Conservation (phyloP, 2,113 vertebrate genomes). For the Eulemur rufifrons region DNA sequence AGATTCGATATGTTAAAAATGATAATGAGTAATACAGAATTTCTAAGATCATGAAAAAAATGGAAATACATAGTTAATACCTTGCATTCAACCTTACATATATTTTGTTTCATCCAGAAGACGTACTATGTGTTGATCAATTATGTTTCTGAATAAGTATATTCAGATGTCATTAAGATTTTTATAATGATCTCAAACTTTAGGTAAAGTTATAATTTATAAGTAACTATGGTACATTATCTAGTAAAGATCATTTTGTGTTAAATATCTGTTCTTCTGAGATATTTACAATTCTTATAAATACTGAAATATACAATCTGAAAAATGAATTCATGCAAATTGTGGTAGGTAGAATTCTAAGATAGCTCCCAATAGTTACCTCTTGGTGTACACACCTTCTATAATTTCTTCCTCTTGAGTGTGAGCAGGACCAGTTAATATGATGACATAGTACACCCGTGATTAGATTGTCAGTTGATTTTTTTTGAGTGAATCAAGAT, state of each 20-base stretch:
- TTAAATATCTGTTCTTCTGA: neutral
- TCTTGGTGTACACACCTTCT: rapidly evolving
- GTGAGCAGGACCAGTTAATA: neutral
- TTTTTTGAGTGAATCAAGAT: constrained; percentile 15
- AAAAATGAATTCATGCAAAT: neutral
- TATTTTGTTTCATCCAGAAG: neutral
- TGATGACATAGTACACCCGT: neutral
- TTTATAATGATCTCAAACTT: constrained; percentile 23
- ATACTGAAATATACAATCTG: neutral
- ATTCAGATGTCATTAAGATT: neutral
- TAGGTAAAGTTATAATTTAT: neutral
- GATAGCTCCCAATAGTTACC: neutral
- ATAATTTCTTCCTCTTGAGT: neutral
- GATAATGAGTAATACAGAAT: neutral
- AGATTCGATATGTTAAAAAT: neutral
- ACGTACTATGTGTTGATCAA: neutral
- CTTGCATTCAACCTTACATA: neutral
- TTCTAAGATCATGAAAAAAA: neutral
- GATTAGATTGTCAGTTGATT: neutral
- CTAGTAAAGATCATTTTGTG: neutral
- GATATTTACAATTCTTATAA: neutral
- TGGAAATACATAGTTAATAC: neutral
- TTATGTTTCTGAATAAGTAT: neutral
- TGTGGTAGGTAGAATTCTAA: neutral
- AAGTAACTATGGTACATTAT: neutral